phyloP scores from a whole-genome alignment of 2,888 invertebrate species.

The Psylliodes chrysocephalus region DNA sequence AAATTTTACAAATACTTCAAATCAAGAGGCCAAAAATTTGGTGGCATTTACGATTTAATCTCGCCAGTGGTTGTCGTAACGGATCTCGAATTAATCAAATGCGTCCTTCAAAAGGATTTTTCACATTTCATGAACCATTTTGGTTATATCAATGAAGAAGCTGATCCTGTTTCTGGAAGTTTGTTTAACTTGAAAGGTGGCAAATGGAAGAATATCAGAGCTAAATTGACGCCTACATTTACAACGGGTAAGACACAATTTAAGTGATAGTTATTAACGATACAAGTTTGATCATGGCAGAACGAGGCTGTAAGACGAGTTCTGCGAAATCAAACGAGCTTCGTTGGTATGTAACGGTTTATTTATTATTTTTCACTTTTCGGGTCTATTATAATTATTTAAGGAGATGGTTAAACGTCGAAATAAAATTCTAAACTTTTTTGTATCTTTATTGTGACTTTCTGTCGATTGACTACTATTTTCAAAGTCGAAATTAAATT shows the following conservation, averaged over 20 bases:
- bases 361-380: no score
- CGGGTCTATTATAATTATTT: no score
- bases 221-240: conserved; percentile 69
- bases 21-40: conserved; percentile 37
- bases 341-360: no score
- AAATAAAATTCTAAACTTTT: no score
- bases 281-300: no score
- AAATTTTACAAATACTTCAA: conserved; percentile 42
- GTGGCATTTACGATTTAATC: conserved; percentile 45
- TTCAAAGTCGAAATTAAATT: no score
- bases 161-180: conserved; percentile 69
- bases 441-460: no score
- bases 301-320: no score
- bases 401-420: no score
- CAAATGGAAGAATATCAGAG: conserved; percentile 71
- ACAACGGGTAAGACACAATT: neutral
- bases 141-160: conserved; percentile 67
- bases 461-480: no score
- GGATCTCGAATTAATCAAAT: conserved; percentile 50
- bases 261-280: no score
- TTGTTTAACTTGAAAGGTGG: conserved; percentile 67
- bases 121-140: conserved; percentile 71
- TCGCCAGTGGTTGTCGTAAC: conserved; percentile 42
- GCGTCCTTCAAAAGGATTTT: conserved; percentile 70
- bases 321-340: no score